Evolutionary conservation across 2,888 invertebrate genomes (phyloP).

Genomic region (Volucella inflata): DNA sequence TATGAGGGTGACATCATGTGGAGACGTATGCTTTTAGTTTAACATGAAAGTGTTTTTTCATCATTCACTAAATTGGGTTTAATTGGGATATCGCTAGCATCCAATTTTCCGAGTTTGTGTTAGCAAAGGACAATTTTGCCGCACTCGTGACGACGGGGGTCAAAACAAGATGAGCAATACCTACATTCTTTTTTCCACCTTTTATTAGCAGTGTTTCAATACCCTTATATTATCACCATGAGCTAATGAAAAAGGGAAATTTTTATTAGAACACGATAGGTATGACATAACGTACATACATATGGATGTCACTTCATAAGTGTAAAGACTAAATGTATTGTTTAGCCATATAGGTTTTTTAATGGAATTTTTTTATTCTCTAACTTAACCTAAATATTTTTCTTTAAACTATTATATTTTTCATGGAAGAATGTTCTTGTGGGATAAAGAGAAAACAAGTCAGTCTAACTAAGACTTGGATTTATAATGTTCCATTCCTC

Average conservation of each 20-base stretch:
- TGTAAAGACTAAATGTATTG: no score
- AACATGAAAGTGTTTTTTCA: slow-evolving; percentile 54
- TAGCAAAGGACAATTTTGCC: slow-evolving; percentile 39
- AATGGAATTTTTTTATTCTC: no score
- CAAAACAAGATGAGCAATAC: slow-evolving; percentile 26
- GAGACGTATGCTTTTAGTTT: slow-evolving; percentile 57
- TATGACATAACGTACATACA: neutral
- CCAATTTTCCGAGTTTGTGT: slow-evolving; percentile 41
- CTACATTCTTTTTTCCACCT: slow-evolving; percentile 55
- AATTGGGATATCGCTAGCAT: slow-evolving; percentile 58
- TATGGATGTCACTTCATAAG: no score
- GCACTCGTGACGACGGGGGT: slow-evolving; percentile 41
- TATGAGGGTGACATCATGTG: slow-evolving; percentile 55
- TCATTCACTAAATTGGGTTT: slow-evolving; percentile 61
- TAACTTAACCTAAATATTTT: no score
- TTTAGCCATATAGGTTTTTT: no score
- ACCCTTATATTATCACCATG: slow-evolving; percentile 59
- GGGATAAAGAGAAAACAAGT: no score
- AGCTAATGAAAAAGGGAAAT: slow-evolving; percentile 47
- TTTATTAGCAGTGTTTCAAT: slow-evolving; percentile 39
- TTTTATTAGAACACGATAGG: slow-evolving; percentile 9
- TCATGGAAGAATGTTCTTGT: no score
- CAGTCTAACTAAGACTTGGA: no score
- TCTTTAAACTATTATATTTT: no score
- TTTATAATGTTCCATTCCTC: no score